Evolutionary conservation across 2,888 invertebrate genomes (phyloP).

Genomic region (Heterodera filipjevi): DNA sequence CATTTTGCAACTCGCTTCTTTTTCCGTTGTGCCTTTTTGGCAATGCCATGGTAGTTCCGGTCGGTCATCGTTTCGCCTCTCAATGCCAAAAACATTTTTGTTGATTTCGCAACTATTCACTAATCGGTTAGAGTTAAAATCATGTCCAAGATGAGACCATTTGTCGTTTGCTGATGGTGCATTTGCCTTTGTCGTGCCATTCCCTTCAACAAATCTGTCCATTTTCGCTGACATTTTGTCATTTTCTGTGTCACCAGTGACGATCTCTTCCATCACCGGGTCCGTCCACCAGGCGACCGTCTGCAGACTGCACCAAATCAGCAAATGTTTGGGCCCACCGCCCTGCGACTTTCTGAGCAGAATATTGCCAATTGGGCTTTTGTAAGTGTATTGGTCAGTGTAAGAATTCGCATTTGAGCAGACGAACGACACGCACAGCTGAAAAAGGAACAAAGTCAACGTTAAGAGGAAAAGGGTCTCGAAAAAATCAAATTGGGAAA

Average conservation of each 20-base stretch:
- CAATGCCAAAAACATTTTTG: too few relatives aligned
- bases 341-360: constrained; percentile 14
- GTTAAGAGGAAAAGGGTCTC: too few relatives aligned
- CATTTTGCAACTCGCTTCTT: neutral
- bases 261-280: neutral
- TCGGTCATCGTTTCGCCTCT: too few relatives aligned
- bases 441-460: neutral
- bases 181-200: neutral
- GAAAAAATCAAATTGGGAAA: too few relatives aligned
- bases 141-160: neutral
- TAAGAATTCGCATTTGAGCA: neutral
- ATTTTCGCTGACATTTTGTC: neutral
- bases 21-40: neutral
- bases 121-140: neutral
- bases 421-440: neutral
- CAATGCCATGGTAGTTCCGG: too few relatives aligned
- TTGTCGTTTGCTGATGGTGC: neutral
- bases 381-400: constrained; percentile 4
- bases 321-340: neutral
- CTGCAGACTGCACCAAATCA: constrained; percentile 8
- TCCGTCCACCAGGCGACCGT: neutral
- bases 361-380: neutral
- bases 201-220: neutral
- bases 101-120: neutral
- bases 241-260: neutral